A percentile compares a stretch with the other conserved stretches of the same genome.
These are phyloP conservation scores for Trichonephila clavata DNA, from an alignment of 1,140 invertebrate species.

Conservation along the genomic window DNA sequence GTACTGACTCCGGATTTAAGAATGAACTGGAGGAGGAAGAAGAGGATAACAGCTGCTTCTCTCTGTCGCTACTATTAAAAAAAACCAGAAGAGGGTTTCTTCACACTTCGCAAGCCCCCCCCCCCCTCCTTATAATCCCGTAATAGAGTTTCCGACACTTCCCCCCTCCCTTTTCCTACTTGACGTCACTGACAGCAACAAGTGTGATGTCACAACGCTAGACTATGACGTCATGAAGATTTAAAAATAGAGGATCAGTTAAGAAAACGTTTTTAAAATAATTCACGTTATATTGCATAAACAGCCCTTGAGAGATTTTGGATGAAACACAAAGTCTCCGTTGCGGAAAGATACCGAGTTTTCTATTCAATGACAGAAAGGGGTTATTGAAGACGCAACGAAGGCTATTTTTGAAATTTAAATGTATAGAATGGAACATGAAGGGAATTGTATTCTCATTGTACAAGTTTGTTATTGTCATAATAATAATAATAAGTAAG, in stretches of 20 bases:
- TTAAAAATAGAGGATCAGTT: constrained; percentile 50
- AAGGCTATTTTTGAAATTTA: too few species aligned
- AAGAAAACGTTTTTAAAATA: constrained; percentile 8
- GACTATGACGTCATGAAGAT: constrained; percentile 36
- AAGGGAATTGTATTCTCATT: too few species aligned
- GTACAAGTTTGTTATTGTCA: too few species aligned
- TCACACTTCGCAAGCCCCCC: neutral
- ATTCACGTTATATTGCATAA: neutral
- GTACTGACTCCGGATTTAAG: constrained; percentile 41
- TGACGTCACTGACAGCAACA: constrained; percentile 66
- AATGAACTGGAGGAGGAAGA: constrained; percentile 32
- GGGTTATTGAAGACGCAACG: too few species aligned
- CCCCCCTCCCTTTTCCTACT: neutral
- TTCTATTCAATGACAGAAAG: neutral
- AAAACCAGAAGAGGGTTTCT: neutral
- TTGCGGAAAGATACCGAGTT: neutral
- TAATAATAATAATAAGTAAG: too few species aligned
- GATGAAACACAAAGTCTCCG: neutral
- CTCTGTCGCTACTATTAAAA: neutral
- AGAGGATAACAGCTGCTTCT: neutral
- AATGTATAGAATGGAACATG: too few species aligned
- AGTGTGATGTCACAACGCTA: constrained; percentile 50
- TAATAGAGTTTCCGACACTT: constrained; percentile 11
- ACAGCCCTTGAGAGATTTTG: neutral
- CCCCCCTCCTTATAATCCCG: constrained; percentile 21